phyloP scores from a whole-genome alignment of 2,797 vertebrate genomes.

The Scolopax bukidnonensis region DNA sequence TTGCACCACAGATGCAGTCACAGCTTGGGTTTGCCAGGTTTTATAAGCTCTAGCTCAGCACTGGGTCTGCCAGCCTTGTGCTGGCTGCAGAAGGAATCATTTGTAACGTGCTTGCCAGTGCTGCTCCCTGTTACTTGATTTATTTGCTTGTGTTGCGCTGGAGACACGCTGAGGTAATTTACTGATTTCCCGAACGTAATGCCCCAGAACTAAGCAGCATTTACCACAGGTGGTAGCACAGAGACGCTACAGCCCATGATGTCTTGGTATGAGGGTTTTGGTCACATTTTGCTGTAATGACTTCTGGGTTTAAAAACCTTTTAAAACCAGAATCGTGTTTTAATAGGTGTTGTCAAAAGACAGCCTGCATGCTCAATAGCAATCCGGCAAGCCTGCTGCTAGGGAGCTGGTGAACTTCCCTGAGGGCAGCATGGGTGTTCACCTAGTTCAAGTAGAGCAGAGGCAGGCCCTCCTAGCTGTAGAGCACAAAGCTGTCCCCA shows the following conservation, averaged over 20 bases:
- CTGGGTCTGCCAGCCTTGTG: background rate
- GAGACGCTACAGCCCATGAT: background rate
- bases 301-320: background rate
- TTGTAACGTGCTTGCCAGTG: background rate
- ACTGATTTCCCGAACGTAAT: background rate
- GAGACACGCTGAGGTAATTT: background rate
- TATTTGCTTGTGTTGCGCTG: background rate
- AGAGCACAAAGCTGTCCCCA: fast-evolving
- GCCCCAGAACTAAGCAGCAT: background rate
- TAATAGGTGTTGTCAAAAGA: background rate
- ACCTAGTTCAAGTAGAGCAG: background rate
- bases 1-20: slow-evolving; percentile 48
- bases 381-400: fast-evolving
- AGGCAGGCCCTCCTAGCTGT: background rate
- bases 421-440: fast-evolving
- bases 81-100: background rate
- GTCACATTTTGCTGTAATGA: background rate
- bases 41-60: slow-evolving; percentile 3
- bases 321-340: background rate
- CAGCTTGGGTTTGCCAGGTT: slow-evolving; percentile 44
- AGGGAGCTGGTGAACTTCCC: background rate
- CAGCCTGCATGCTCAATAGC: background rate
- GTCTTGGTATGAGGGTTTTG: background rate
- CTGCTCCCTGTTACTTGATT: background rate
- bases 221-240: background rate